Evolutionary conservation across 2,113 vertebrate genomes (phyloP), one percentile per base, ranked within the genome.

Genomic region (Elephas maximus): DNA sequence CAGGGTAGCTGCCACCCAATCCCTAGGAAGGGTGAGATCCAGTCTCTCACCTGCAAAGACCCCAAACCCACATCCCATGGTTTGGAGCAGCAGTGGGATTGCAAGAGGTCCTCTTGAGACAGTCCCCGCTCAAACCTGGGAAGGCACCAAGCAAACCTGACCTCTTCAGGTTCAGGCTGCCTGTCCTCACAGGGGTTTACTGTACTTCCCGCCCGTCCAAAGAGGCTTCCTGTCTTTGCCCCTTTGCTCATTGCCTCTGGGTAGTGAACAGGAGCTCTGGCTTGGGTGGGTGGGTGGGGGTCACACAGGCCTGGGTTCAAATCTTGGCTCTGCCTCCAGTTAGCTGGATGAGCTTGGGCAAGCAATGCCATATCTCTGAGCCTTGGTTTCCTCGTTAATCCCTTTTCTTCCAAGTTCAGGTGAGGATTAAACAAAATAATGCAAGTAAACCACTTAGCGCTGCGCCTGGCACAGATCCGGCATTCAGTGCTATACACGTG

Each of bases 351-450:
- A 91, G 76, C 60, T 14, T 44, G 18, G 90, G 26, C 23, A 30
- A 78, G 37, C 18, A 41, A 57, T 14, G 15, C 28, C 15, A 0
- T 53, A 3, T 80, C 48, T 28, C 48, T 80, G 24, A 77, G 65
- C 44, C 60, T 80, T 11, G 3, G 33, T n/a, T 63, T 88, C 79
- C n/a, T 44, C 5, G 1, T 0, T 65, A 86, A 57, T 15, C 77
- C 77, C 88, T 82, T 26, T 76, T 82, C 76, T 90, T 30, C 45
- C 18, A 33, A 33, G 28, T 80, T 51, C 83, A 93, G n/a, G 76
- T 3, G 28, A 96, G 57, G 88, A 93, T 57, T 92, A 95, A 93
- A 95, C 57, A 93, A 77, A 90, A 62, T 5, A 83, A 92, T 2
- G 4, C 82, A 41, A 79, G 91, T 53, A 44, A 92, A 41, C 30